Conservation (phyloP, 1,140 invertebrate genomes). For the Drosophila micromelanica region DNA sequence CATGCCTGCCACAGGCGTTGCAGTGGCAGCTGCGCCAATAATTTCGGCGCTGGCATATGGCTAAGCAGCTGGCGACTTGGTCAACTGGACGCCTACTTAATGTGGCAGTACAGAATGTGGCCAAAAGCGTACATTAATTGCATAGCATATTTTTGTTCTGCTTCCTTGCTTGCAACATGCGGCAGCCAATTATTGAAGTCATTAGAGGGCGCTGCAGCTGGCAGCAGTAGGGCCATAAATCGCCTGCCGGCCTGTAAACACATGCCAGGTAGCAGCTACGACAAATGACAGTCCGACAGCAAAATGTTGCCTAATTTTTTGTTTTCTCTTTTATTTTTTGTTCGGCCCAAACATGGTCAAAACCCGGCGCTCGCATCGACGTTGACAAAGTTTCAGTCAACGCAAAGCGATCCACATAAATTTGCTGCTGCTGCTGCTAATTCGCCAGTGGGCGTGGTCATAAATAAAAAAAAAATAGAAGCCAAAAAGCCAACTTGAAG, state of each 20-base stretch:
- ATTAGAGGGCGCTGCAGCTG: conserved; percentile 47
- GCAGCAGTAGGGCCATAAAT: conserved; percentile 61
- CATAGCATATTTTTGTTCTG: background rate
- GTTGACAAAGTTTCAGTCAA: conserved; percentile 49
- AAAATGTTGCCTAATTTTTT: conserved; percentile 77
- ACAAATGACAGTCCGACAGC: conserved; percentile 60
- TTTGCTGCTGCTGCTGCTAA: conserved; percentile 26
- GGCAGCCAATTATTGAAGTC: conserved; percentile 63
- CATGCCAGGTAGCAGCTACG: conserved; percentile 49
- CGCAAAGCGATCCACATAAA: conserved; percentile 38
- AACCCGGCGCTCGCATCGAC: conserved; percentile 15
- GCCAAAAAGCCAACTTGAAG: conserved; percentile 14
- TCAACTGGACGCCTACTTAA: conserved; percentile 39
- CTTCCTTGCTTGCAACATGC: background rate
- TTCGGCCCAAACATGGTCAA: background rate
- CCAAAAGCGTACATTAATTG: conserved; percentile 4
- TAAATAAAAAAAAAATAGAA: conserved; percentile 35
- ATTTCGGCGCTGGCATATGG: conserved; percentile 34
- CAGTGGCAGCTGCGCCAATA: conserved; percentile 20
- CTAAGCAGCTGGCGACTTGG: conserved; percentile 21
- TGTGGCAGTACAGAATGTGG: conserved; percentile 20
- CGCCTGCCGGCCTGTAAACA: conserved; percentile 56
- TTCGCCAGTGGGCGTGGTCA: conserved; percentile 32
- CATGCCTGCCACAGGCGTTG: conserved; percentile 55
- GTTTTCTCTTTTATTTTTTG: conserved; percentile 7